These are phyloP conservation scores for Chrysochloris asiatica DNA, from an alignment of 2,113 vertebrate species.

Conservation along the genomic window DNA sequence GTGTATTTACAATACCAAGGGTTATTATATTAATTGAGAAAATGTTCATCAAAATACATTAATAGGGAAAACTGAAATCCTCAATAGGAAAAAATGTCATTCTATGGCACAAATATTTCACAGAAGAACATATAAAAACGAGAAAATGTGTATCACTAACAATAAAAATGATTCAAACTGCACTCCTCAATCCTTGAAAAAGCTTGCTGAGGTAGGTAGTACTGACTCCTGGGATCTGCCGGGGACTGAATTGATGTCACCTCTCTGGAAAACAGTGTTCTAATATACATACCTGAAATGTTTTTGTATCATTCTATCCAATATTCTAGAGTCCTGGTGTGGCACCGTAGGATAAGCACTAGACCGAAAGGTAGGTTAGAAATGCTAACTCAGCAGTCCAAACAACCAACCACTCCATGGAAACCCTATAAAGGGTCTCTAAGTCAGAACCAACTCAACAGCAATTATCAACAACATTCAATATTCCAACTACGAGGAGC, in stretches of 20 bases:
- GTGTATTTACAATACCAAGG: neutral
- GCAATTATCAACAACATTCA: neutral
- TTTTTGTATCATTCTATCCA: neutral
- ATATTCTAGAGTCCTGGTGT: too few relatives aligned
- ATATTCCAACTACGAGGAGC: too few relatives aligned
- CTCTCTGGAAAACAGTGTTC: neutral
- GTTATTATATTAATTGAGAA: neutral
- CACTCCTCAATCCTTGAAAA: neutral
- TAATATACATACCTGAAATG: neutral
- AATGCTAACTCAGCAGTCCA: too few relatives aligned
- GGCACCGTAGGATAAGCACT: too few relatives aligned
- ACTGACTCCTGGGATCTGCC: neutral
- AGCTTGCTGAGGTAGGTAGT: too few relatives aligned
- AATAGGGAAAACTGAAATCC: neutral
- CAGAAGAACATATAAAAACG: neutral
- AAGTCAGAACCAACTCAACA: too few relatives aligned
- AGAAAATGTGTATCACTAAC: neutral
- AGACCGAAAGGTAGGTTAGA: too few relatives aligned
- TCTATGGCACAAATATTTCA: too few relatives aligned
- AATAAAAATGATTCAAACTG: neutral
- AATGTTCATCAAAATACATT: neutral
- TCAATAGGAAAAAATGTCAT: conserved; percentile 36
- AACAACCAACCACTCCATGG: too few relatives aligned
- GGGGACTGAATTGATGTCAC: neutral
- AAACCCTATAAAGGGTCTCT: neutral